These are phyloP conservation scores for Shargacucullia verbasci DNA, from an alignment of 2,888 invertebrate species.

Conservation along the genomic window DNA sequence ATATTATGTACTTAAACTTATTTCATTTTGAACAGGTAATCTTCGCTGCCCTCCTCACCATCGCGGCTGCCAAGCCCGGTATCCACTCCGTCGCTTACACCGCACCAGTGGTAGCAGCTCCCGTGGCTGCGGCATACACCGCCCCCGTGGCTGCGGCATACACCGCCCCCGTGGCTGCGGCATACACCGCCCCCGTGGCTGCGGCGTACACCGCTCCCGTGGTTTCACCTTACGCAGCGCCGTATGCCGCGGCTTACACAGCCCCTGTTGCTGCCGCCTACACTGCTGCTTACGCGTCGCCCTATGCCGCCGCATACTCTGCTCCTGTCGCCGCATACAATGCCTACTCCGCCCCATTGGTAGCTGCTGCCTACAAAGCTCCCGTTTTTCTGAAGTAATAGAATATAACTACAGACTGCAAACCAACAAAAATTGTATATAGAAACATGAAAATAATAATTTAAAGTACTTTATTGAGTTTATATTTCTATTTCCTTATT, in stretches of 20 bases:
- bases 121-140: conserved; percentile 38
- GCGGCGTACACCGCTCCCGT: conserved; percentile 50
- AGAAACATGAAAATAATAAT: conserved; percentile 36
- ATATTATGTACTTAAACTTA: background rate
- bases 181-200: conserved; percentile 6
- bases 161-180: conserved; percentile 63
- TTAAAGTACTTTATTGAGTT: conserved; percentile 11
- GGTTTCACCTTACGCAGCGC: conserved; percentile 58
- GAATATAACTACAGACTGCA: background rate
- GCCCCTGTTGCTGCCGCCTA: conserved; percentile 70
- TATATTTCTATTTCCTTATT: background rate
- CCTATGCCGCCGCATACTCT: conserved; percentile 63
- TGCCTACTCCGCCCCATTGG: conserved; percentile 58
- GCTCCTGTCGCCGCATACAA: conserved; percentile 56
- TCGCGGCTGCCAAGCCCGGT: conserved; percentile 82
- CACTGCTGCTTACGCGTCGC: conserved; percentile 64
- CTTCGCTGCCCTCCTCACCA: conserved; percentile 75
- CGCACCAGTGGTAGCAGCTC: conserved; percentile 61
- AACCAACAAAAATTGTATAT: conserved; percentile 9
- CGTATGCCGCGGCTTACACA: conserved; percentile 67
- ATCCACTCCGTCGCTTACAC: conserved; percentile 71
- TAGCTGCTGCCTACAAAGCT: conserved; percentile 60
- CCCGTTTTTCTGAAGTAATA: conserved; percentile 61
- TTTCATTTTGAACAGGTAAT: conserved; percentile 67
- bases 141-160: conserved; percentile 2